phyloP scores from a whole-genome alignment of 2,888 invertebrate genomes.

The Muscina levida region DNA sequence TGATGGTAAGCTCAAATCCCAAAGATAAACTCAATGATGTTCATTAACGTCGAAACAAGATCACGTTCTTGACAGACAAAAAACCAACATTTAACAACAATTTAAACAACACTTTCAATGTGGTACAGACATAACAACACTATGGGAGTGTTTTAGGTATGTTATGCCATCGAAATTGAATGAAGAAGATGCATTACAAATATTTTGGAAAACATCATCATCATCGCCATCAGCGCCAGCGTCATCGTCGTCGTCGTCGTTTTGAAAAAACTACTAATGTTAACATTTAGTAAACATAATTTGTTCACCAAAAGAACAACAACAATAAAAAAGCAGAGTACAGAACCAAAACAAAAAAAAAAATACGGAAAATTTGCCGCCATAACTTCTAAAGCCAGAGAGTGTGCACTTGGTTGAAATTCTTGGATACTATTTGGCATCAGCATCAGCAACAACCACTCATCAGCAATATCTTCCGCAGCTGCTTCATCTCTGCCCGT shows the following conservation, averaged over 20 bases:
- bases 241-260: not conserved
- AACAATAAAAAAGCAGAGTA: slow-evolving; percentile 1
- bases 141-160: slow-evolving; percentile 55
- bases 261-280: slow-evolving; percentile 44
- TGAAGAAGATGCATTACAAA: not conserved
- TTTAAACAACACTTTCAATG: not conserved
- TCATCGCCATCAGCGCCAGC: slow-evolving; percentile 11
- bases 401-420: slow-evolving; percentile 9
- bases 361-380: slow-evolving; percentile 58
- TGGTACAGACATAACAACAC: slow-evolving; percentile 19
- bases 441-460: not conserved
- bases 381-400: slow-evolving; percentile 52
- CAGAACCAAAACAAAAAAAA: slow-evolving; percentile 16
- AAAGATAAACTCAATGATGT: slow-evolving; percentile 50
- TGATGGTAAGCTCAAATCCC: not conserved
- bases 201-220: slow-evolving; percentile 41
- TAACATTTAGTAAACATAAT: slow-evolving; percentile 64
- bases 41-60: slow-evolving; percentile 64
- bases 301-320: slow-evolving; percentile 26
- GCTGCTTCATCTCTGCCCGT: not conserved
- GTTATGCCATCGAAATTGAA: not conserved
- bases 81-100: slow-evolving; percentile 13
- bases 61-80: slow-evolving; percentile 63
- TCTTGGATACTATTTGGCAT: slow-evolving; percentile 8
- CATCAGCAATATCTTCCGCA: not conserved